Conservation (phyloP, 1,140 invertebrate species). For the Rhyacophila brunnea region DNA sequence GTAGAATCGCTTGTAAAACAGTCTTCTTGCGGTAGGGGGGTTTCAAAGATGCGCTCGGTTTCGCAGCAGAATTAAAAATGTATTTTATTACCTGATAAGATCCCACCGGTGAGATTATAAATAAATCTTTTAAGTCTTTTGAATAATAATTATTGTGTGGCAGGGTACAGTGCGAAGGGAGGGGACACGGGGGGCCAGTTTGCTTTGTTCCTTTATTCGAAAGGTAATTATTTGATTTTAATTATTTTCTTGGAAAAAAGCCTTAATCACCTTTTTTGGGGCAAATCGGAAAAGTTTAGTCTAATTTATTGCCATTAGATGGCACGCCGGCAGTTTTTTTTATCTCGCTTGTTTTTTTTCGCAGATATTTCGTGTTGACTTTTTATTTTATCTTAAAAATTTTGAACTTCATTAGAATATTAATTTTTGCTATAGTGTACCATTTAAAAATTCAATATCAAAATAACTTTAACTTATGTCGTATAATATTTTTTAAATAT, state of each 20-base stretch:
- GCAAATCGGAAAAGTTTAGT: constrained; percentile 20
- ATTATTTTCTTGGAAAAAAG: constrained; percentile 34
- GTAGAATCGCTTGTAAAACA: constrained; percentile 2
- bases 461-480: no score
- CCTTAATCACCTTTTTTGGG: constrained; percentile 27
- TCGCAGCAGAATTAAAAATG: constrained; percentile 36
- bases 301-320: constrained; percentile 30
- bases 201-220: constrained; percentile 31
- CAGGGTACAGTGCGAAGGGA: not conserved
- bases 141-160: constrained; percentile 37
- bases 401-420: no score
- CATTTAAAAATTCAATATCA: no score
- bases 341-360: not conserved
- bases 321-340: not conserved
- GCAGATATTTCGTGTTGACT: not conserved
- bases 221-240: constrained; percentile 37
- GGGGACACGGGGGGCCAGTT: not conserved
- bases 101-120: constrained; percentile 36
- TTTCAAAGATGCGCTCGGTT: constrained; percentile 26
- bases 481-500: no score
- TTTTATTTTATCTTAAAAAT: no score
- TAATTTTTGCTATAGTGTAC: no score
- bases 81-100: constrained; percentile 38
- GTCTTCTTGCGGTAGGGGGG: not conserved
- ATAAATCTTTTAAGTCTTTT: constrained; percentile 38